Base-by-base conservation (phyloP, 1,140 invertebrate species). In the Mamestra configurata region DNA sequence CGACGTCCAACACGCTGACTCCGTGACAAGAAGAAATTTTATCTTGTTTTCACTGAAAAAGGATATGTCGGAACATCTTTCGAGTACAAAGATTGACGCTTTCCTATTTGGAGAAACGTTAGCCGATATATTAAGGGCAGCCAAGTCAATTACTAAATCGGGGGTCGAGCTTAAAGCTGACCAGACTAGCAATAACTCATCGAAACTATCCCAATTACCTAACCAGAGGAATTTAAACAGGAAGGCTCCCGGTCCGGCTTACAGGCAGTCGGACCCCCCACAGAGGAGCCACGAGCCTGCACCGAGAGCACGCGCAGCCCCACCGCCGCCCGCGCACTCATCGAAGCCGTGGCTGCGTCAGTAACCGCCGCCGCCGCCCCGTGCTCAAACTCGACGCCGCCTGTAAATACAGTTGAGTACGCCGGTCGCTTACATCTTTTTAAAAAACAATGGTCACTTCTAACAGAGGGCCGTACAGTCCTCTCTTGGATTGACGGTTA, bases 191-290 rank as follows among this genome's bases (percentile, higher is more conserved):
- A n/a, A n/a, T 35, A 46, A 46, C 43, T 15, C 18, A 10, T 18
- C 11, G 4, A 3, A 20, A 1, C 31, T 3, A 40, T 40, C 20
- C 11, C 59, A 79, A 76, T 24, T 27, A 18, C 53, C 27, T 70
- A 49, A 46, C 5, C 70, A 37, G 8, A 84, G 78, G 11, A 40
- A 71, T 81, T 84, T 82, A 84, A 87, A 85, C 83, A 79, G 80
- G 79, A 79, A 71, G 46, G 79, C 31, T 77, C 79, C 81, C 68
- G 57, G 53, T 43, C 78, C 18, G 43, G 55, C 18, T 15, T 77
- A 68, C 70, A 82, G 76, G 55, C 72, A 43, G 55, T 64, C 20
- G 70, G 68, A 61, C 18, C 49, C 11, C n/a, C 49, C 11, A 5
- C 71, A 40, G 31, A 53, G 59, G 75, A 55, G 35, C 75, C 77